A percentile compares a stretch with the other conserved stretches of the same genome.
Evolutionary conservation across 2,888 invertebrate species (phyloP).

Genomic region (Cephus rjabovi): DNA sequence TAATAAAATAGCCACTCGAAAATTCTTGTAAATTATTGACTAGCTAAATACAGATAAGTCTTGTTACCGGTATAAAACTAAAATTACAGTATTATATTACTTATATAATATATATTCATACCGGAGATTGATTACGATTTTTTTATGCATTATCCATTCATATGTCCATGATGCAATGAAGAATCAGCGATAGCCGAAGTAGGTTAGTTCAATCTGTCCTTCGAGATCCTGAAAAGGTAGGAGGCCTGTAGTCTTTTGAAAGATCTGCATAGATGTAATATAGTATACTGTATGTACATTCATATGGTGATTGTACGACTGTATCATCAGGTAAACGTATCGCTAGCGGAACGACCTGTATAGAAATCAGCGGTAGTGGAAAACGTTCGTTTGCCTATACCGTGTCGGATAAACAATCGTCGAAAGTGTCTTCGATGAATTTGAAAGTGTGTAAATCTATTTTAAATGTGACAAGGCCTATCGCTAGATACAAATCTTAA

Average conservation of each 20-base stretch:
- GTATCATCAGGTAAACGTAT: background rate
- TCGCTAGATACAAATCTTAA: background rate
- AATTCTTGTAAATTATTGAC: background rate
- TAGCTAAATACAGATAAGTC: background rate
- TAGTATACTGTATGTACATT: background rate
- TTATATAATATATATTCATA: background rate
- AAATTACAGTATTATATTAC: background rate
- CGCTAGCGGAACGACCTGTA: background rate
- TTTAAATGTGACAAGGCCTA: background rate
- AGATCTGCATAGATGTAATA: background rate
- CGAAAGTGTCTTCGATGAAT: background rate
- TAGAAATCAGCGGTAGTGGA: background rate
- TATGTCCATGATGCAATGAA: background rate
- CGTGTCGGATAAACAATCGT: background rate
- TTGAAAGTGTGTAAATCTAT: background rate
- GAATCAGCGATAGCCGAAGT: background rate
- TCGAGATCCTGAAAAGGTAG: background rate
- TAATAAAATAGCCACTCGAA: slow-evolving; percentile 7
- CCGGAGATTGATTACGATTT: background rate
- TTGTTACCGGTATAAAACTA: background rate
- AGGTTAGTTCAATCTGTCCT: background rate
- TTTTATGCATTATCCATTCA: background rate
- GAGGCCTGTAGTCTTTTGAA: background rate
- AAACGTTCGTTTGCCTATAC: background rate
- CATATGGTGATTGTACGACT: background rate